Conservation (phyloP, 30 jellyfish, hydroid and myxozoan genomes). For the Aurelia aurita complex sp. Pacific region DNA sequence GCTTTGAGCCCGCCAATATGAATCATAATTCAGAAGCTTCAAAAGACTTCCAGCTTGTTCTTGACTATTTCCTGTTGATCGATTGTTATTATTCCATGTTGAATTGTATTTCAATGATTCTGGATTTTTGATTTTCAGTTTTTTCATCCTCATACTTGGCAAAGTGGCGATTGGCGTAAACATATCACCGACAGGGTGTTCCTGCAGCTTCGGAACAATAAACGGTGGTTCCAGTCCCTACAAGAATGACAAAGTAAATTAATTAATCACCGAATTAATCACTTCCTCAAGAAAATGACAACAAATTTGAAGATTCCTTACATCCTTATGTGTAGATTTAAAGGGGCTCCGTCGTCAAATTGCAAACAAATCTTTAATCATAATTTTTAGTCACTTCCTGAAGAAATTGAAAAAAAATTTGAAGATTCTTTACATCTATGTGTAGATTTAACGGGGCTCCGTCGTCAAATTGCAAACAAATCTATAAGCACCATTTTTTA, state of each 20-base stretch:
- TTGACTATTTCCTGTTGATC: background rate
- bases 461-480: no score
- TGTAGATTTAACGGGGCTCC: no score
- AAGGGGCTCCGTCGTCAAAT: no score
- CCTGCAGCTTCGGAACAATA: constrained; percentile 36
- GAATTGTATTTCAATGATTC: constrained; percentile 30
- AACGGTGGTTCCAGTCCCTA: constrained; percentile 71
- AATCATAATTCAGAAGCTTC: constrained; percentile 9
- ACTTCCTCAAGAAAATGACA: no score
- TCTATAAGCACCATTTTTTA: no score
- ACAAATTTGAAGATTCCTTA: no score
- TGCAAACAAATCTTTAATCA: no score
- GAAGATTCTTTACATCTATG: no score
- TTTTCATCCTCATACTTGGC: constrained; percentile 44
- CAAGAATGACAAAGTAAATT: background rate
- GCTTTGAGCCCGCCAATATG: background rate
- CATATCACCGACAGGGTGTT: constrained; percentile 60
- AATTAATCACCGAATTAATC: no score
- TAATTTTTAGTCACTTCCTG: no score
- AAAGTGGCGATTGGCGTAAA: constrained; percentile 41
- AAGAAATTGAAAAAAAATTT: no score
- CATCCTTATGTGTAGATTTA: no score
- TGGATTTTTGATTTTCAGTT: constrained; percentile 11
- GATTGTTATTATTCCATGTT: constrained; percentile 30
- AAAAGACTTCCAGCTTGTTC: constrained; percentile 17